Base-by-base conservation (phyloP, 1,140 invertebrate species). In the Sycophila sp. region DNA sequence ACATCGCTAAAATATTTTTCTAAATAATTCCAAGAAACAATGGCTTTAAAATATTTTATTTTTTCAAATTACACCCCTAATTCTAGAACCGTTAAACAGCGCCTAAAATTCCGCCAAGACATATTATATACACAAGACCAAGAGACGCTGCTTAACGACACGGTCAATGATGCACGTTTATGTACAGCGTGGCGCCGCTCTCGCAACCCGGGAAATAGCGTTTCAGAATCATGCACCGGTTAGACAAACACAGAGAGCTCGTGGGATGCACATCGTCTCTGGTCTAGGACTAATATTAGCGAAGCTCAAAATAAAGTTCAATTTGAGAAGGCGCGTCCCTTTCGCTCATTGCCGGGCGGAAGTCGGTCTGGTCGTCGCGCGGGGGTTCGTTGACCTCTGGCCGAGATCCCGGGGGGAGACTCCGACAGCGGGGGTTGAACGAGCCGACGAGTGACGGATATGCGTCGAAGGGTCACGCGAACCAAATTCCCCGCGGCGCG, bases 221-320 rank as follows among this genome's bases (percentile, higher is more conserved):
- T 56, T 56, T 66, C 40, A 24, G 56, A 56, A 66, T 66, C 17
- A 11, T 66, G 45, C 28, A 56, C 24, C 32, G 36, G n/a, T 51
- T 42, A 66, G 36, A 26, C 36, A 45, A 66, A 32, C 34, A 66
- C n/a, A n/a, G n/a, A n/a, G n/a, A n/a, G n/a, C n/a, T n/a, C n/a
- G 51, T 55, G 17, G 56, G 38, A 56, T 56, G 36, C 38, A 22
- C 17, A 55, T 55, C 49, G 10, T 22, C 5, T 42, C 49, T 36
- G n/a, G 38, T 45, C 64, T 45, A 59, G 26, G 26, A 58, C 65
- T 36, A 68, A 68, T 36, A 58, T 47, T 68, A 68, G 65, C 6
- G 3, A 59, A 59, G 65, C 65, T 68, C 38, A 68, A 68, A 68
- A 68, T 68, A 68, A 68, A 68, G 65, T 68, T 68, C 65, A 68